Conservation (phyloP, 2,888 invertebrate species). For the Phorcus lineatus region DNA sequence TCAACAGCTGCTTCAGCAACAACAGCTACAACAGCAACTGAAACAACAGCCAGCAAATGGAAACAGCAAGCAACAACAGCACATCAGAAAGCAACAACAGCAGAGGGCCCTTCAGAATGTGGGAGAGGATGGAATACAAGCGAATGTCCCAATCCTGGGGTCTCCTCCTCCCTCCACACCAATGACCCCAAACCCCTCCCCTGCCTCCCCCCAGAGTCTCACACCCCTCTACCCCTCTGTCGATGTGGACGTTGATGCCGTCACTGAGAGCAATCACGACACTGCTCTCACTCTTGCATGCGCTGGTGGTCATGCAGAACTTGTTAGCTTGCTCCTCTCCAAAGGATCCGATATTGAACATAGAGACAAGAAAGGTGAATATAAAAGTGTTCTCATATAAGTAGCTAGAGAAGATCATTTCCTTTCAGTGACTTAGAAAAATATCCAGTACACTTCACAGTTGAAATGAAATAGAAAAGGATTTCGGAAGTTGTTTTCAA, state of each 20-base stretch:
- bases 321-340: constrained; percentile 92
- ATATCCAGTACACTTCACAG: too few relatives aligned
- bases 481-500: background rate
- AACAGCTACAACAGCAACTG: constrained; percentile 51
- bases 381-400: too few relatives aligned
- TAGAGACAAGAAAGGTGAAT: constrained; percentile 91
- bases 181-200: constrained; percentile 68
- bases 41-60: constrained; percentile 54
- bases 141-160: background rate
- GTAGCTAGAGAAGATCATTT: too few relatives aligned
- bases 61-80: constrained; percentile 41
- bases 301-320: constrained; percentile 93
- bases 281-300: constrained; percentile 98
- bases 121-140: constrained; percentile 51
- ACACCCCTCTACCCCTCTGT: constrained; percentile 76
- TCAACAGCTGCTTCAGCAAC: constrained; percentile 53
- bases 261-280: constrained; percentile 99
- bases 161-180: constrained; percentile 67
- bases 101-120: constrained; percentile 44
- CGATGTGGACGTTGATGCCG: constrained; percentile 90
- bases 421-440: too few relatives aligned
- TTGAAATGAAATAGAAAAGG: background rate
- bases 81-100: constrained; percentile 40
- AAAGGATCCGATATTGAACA: constrained; percentile 98
- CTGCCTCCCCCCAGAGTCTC: constrained; percentile 60